Evolutionary conservation across 2,797 vertebrate species (phyloP).

Genomic region (Rhabdomys pumilio): DNA sequence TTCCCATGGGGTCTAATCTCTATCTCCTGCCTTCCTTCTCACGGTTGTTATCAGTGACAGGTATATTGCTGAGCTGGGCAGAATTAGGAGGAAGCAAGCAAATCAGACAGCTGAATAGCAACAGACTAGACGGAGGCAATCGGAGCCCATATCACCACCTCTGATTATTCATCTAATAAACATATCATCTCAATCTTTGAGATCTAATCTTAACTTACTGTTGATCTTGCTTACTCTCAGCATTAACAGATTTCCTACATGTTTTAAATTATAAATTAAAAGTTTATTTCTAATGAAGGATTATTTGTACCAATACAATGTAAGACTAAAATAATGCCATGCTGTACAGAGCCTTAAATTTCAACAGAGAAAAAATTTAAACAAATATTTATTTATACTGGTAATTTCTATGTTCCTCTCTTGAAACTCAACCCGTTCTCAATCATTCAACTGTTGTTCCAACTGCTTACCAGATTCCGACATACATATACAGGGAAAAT

Average conservation of each 20-base stretch:
- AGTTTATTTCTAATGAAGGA: conserved; percentile 41
- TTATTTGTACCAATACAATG: conserved; percentile 12
- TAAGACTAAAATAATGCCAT: conserved; percentile 4
- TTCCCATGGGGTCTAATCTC: neutral
- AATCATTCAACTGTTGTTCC: conserved; percentile 37
- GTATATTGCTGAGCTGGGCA: neutral
- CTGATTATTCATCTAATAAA: conserved; percentile 58
- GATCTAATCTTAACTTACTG: neutral
- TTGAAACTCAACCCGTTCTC: conserved; percentile 2
- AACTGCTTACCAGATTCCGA: neutral
- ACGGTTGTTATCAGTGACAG: neutral
- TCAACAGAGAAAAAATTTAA: neutral
- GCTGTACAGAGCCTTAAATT: conserved; percentile 29
- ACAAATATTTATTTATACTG: neutral
- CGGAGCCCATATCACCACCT: neutral
- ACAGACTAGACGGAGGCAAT: neutral
- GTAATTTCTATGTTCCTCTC: neutral
- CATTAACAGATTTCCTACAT: neutral
- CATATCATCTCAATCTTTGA: conserved; percentile 29
- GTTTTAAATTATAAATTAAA: conserved; percentile 23
- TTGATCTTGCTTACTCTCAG: conserved; percentile 7
- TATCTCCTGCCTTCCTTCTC: neutral
- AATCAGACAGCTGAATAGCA: neutral
- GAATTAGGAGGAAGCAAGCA: neutral
- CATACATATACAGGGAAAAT: neutral